Evolutionary conservation across 2,113 vertebrate genomes (phyloP).

Genomic region (Rhinolophus sinicus): DNA sequence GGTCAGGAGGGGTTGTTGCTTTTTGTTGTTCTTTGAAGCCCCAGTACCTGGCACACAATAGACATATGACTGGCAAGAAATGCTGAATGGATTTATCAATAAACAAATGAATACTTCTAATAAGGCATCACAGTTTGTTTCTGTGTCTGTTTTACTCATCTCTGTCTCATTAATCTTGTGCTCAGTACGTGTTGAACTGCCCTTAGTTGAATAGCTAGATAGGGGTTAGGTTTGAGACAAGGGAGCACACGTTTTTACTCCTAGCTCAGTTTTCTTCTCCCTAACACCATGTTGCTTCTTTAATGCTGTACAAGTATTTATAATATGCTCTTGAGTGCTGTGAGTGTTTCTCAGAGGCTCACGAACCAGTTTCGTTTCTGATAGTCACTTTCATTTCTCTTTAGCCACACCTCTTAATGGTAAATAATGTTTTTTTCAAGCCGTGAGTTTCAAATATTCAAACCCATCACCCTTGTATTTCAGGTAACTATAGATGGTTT

Average conservation of each 20-base stretch:
- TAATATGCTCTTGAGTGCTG: background rate
- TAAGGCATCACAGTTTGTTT: background rate
- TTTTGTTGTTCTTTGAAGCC: background rate
- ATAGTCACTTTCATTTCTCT: constrained; percentile 54
- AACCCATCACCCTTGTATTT: background rate
- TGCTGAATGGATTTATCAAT: background rate
- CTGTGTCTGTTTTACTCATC: background rate
- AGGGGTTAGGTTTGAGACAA: background rate
- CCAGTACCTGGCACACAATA: background rate
- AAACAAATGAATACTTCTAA: background rate
- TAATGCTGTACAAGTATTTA: background rate
- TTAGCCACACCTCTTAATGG: background rate
- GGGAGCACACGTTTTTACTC: background rate
- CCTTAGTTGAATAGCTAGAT: background rate
- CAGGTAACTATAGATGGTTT: background rate
- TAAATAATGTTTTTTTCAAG: background rate
- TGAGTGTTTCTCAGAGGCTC: background rate
- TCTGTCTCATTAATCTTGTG: background rate
- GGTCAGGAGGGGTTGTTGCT: background rate
- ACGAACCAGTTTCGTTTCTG: constrained; percentile 39
- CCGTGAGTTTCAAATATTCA: constrained; percentile 30
- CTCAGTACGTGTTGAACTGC: background rate
- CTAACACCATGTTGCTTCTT: background rate
- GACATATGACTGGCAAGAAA: background rate
- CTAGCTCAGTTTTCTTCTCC: background rate